Percentiles rank a stretch among this genome's conserved stretches.
phyloP scores from a whole-genome alignment of 2,888 invertebrate genomes.

The Octodonta nipae region DNA sequence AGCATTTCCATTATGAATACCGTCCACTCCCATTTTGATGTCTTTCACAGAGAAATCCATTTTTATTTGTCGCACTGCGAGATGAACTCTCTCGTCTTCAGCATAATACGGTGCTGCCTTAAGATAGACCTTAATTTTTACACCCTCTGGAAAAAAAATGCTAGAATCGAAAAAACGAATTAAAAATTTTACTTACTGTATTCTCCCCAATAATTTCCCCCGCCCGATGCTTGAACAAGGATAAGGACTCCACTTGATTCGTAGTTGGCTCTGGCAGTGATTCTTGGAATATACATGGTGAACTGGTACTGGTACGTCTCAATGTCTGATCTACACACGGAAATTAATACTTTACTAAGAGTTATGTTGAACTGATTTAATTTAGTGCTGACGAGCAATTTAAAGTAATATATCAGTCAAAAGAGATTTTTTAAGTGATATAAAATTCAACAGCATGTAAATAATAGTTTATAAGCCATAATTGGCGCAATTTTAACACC shows the following conservation, averaged over 20 bases:
- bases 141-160: constrained; percentile 51
- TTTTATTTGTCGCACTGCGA: constrained; percentile 62
- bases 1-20: constrained; percentile 65
- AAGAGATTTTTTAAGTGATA: too few relatives aligned
- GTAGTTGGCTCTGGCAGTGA: constrained; percentile 65
- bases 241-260: constrained; percentile 68
- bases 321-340: constrained; percentile 60
- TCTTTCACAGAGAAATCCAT: constrained; percentile 75
- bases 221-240: constrained; percentile 68
- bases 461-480: too few relatives aligned
- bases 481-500: too few relatives aligned
- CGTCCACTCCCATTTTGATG: constrained; percentile 75
- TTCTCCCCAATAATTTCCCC: constrained; percentile 82
- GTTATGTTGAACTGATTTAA: too few relatives aligned
- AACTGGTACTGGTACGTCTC: constrained; percentile 70
- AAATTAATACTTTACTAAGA: too few relatives aligned
- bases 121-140: constrained; percentile 72
- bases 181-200: constrained; percentile 46
- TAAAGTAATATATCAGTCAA: too few relatives aligned
- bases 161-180: neutral
- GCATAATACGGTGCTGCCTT: constrained; percentile 48
- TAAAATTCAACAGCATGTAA: too few relatives aligned
- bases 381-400: too few relatives aligned
- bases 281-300: constrained; percentile 66
- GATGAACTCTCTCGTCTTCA: constrained; percentile 51